These are phyloP conservation scores for Spizaetus ornatus DNA, from an alignment of 2,113 vertebrate species.

Conservation along the genomic window DNA sequence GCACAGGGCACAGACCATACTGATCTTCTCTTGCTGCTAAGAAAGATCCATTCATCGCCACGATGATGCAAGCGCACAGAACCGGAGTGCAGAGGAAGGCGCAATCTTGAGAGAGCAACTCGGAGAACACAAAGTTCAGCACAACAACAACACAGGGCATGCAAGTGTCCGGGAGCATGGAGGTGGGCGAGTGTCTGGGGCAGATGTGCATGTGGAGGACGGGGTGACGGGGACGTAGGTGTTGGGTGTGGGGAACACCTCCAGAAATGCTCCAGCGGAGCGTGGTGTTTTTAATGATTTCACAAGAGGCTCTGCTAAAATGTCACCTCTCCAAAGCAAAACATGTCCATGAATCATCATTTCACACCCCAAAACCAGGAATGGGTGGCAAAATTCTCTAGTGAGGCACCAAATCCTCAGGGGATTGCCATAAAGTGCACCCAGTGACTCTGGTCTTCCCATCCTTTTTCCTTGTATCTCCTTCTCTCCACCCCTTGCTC, in stretches of 20 bases:
- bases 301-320: slow-evolving; percentile 39
- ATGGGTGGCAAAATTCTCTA: slow-evolving; percentile 28
- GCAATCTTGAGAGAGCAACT: neutral
- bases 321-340: slow-evolving; percentile 27
- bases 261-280: neutral
- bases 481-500: slow-evolving; percentile 18
- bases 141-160: neutral
- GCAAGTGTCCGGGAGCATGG: neutral
- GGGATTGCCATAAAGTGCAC: slow-evolving; percentile 3
- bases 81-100: accelerated
- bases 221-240: neutral
- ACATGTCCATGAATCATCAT: slow-evolving; percentile 30
- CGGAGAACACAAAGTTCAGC: neutral
- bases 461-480: neutral
- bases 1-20: neutral
- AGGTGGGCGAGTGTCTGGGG: neutral
- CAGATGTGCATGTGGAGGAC: neutral
- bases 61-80: neutral
- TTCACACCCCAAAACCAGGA: slow-evolving; percentile 50
- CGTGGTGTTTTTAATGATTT: neutral
- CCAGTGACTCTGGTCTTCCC: neutral
- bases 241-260: slow-evolving; percentile 28
- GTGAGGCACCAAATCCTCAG: slow-evolving; percentile 17
- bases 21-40: neutral
- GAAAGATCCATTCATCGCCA: neutral